phyloP scores from a whole-genome alignment of 1,140 invertebrate species.

The Trissolcus basalis region DNA sequence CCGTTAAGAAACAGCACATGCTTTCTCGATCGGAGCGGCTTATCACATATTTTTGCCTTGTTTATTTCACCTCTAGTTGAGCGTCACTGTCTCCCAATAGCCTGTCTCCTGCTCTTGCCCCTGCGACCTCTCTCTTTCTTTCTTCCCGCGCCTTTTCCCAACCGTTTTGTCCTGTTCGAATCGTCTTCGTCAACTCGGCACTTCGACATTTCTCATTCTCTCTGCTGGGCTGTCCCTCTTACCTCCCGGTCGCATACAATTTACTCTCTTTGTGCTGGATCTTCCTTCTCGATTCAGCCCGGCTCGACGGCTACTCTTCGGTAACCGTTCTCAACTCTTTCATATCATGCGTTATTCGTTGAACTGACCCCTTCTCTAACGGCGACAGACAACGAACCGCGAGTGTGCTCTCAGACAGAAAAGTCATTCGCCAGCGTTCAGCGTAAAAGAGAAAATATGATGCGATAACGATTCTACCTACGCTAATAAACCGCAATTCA shows the following conservation, averaged over 20 bases:
- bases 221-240: conserved; percentile 15
- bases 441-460: conserved; percentile 10
- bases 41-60: conserved; percentile 33
- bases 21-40: conserved; percentile 8
- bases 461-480: too few species aligned
- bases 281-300: conserved; percentile 32
- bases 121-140: conserved; percentile 34
- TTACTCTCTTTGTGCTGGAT: conserved; percentile 26
- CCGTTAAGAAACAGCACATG: conserved; percentile 14
- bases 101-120: conserved; percentile 38
- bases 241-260: background rate
- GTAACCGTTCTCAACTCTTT: conserved; percentile 27
- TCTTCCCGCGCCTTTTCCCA: conserved; percentile 23
- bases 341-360: conserved; percentile 13
- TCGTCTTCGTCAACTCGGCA: conserved; percentile 42
- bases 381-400: conserved; percentile 50
- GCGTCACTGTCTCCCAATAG: conserved; percentile 43
- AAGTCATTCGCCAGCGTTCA: conserved; percentile 57
- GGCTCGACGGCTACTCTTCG: conserved; percentile 29
- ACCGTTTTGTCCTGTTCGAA: conserved; percentile 27
- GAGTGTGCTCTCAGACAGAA: conserved; percentile 57
- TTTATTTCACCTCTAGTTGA: conserved; percentile 45
- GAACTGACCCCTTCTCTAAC: conserved; percentile 8
- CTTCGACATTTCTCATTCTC: conserved; percentile 23
- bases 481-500: too few species aligned